Percentiles rank a stretch among this genome's conserved stretches.
Conservation (phyloP, 2,113 vertebrate species). For the Pangasianodon gigas region DNA sequence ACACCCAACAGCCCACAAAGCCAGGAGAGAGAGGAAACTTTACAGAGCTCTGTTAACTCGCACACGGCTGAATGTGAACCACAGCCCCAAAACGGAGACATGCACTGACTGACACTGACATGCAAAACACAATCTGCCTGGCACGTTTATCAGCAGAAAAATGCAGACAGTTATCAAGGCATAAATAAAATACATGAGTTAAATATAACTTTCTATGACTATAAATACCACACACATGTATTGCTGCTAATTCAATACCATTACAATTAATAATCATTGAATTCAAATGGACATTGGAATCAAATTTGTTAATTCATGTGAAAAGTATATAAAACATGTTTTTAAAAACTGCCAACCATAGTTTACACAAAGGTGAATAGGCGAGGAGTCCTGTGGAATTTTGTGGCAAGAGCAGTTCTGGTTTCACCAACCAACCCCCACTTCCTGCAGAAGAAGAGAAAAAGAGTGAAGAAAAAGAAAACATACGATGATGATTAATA, state of each 20-base stretch:
- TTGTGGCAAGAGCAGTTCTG: slow-evolving; percentile 13
- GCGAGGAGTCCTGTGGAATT: slow-evolving; percentile 26
- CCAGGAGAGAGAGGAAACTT: slow-evolving; percentile 41
- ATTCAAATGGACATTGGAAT: not conserved
- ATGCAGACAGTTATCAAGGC: not conserved
- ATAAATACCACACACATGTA: not conserved
- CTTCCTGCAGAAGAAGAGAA: slow-evolving; percentile 21
- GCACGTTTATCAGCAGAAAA: not conserved
- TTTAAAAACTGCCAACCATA: not conserved
- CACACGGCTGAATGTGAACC: slow-evolving; percentile 37
- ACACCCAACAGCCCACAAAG: slow-evolving; percentile 29
- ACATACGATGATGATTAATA: not conserved
- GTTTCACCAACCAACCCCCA: slow-evolving; percentile 38
- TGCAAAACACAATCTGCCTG: not conserved
- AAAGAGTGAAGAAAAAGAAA: slow-evolving; percentile 5
- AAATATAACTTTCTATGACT: not conserved
- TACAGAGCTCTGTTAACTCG: slow-evolving; percentile 34
- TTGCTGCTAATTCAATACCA: not conserved
- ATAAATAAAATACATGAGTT: not conserved
- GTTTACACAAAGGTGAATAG: not conserved
- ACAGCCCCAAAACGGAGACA: not conserved
- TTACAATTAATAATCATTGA: not conserved
- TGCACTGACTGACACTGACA: slow-evolving; percentile 1
- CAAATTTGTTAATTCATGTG: not conserved
- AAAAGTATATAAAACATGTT: not conserved